These are phyloP conservation scores for Acrossocheilus wenchowensis DNA, from an alignment of 2,797 vertebrate species.

Conservation along the genomic window DNA sequence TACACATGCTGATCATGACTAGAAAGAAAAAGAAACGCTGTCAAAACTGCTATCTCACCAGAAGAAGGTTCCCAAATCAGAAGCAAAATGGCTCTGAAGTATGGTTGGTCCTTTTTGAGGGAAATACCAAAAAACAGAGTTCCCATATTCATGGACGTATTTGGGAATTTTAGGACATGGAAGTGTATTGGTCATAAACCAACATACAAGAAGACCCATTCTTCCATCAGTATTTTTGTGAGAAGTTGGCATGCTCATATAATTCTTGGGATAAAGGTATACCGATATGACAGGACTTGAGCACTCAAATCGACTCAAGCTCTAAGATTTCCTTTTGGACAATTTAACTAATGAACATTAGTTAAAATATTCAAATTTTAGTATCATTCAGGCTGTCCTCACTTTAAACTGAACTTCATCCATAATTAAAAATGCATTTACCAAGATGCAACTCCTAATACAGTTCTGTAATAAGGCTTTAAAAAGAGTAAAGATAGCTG, in stretches of 20 bases:
- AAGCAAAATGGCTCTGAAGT: background rate
- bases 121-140: background rate
- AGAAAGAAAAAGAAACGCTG: background rate
- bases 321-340: background rate
- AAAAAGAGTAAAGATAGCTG: background rate
- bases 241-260: background rate
- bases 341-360: background rate
- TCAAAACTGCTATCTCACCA: background rate
- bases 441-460: background rate
- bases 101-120: background rate
- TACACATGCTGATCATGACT: background rate
- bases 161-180: too few species aligned
- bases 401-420: background rate
- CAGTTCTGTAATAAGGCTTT: background rate
- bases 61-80: background rate
- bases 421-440: slow-evolving; percentile 11
- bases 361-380: background rate
- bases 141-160: too few species aligned
- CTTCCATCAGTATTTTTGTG: background rate
- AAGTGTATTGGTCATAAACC: background rate
- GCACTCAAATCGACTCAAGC: background rate
- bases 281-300: background rate
- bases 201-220: background rate
- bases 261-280: background rate
- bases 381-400: background rate